phyloP scores from a whole-genome alignment of 2,113 vertebrate genomes.

The Lipotes vexillifer region DNA sequence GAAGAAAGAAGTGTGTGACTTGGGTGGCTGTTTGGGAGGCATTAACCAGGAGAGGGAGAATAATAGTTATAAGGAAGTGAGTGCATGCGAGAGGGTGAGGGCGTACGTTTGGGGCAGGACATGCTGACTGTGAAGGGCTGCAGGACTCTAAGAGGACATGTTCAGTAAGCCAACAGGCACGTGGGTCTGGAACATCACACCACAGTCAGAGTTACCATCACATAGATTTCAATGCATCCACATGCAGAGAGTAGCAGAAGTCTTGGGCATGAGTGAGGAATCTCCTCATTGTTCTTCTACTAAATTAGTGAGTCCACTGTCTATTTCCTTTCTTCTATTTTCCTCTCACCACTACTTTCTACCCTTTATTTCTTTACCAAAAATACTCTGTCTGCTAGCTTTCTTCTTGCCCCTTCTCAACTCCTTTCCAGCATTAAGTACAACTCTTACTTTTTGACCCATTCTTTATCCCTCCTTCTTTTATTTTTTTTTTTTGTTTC shows the following conservation, averaged over 20 bases:
- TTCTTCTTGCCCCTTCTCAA: background rate
- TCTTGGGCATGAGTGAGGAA: background rate
- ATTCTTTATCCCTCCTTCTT: background rate
- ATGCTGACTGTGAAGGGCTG: background rate
- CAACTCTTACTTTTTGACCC: background rate
- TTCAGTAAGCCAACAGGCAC: background rate
- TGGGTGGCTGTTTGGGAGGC: background rate
- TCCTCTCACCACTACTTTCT: background rate
- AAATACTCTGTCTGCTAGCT: background rate
- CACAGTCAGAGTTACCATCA: background rate
- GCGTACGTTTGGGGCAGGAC: rapidly evolving
- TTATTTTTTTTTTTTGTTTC: background rate
- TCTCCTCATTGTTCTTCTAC: background rate
- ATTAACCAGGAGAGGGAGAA: background rate
- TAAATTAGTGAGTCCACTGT: background rate
- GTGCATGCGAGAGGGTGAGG: background rate
- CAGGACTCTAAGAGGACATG: background rate
- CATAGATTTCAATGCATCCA: background rate
- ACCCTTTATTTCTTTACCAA: background rate
- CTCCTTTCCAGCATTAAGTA: background rate
- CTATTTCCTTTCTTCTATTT: background rate
- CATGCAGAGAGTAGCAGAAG: background rate
- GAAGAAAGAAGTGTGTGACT: background rate
- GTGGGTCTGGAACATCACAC: background rate
- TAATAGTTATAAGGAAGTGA: background rate